Base-by-base conservation (phyloP, 2,113 vertebrate genomes). In the Gavia stellata region DNA sequence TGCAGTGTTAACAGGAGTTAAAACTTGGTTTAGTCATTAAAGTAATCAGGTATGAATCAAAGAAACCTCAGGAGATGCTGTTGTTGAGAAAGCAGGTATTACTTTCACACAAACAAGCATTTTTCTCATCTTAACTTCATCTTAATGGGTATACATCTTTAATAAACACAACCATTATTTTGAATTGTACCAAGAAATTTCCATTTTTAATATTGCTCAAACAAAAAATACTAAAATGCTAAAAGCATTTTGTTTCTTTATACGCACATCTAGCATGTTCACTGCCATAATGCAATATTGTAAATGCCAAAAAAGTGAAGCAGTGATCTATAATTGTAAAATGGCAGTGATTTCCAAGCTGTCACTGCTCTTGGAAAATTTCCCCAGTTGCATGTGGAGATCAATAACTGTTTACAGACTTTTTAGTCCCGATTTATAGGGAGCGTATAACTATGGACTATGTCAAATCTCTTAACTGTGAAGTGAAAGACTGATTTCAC, bases 291-390 rank as follows among this genome's bases (percentile, higher is more conserved):
- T 94, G 90, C 75, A 91, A 77, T 72, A 55, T 5, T 81, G 18
- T 86, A 94, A 96, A 93, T 95, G 95, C 93, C 92, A 95, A 95
- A 97, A 90, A 94, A 82, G 42, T 81, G 67, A 93, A 93, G 92
- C 74, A 85, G 67, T 94, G 91, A 93, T 94, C 95, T 93, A 80
- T 88, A 93, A 95, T 95, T 97, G 75, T 80, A 63, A 97, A 97
- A 97, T 95, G 86, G 94, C 95, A 97, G 78, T 53, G 55, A 97
- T 95, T 92, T 96, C 91, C 91, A 95, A 96, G 94, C 93, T 90
- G 91, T 96, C 56, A 44, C 92, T 94, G 87, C 73, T 89, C 93
- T 97, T 97, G 93, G 97, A 97, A 95, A 89, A 96, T 83, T 95
- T 96, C 93, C 94, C 56, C 71, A 65, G 75, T 94, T 96, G 93